These are phyloP conservation scores for Zosterops japonicus DNA, from an alignment of 2,113 vertebrate genomes.

Conservation along the genomic window DNA sequence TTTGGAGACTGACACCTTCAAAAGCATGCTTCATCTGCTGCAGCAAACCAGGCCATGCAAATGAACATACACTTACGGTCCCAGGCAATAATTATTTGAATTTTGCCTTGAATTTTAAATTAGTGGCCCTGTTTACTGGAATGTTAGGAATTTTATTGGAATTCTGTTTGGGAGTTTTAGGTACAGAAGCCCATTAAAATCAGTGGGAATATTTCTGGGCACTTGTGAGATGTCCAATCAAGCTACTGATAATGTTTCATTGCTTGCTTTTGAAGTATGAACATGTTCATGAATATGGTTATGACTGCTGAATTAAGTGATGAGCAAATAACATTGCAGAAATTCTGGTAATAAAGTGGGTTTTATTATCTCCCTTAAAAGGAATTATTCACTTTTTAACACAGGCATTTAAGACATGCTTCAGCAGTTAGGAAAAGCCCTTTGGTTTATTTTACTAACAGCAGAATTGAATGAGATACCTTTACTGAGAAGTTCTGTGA, in stretches of 20 bases:
- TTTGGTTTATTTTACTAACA: background rate
- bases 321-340: background rate
- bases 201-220: background rate
- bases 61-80: fast-evolving
- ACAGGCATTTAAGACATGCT: background rate
- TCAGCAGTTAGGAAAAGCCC: background rate
- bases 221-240: background rate
- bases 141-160: background rate
- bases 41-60: background rate
- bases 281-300: background rate
- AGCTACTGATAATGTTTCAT: background rate
- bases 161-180: background rate
- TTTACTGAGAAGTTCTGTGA: background rate
- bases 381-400: background rate
- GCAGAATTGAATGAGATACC: background rate
- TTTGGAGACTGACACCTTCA: background rate
- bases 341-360: background rate
- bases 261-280: background rate
- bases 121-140: fast-evolving
- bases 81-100: background rate
- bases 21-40: background rate
- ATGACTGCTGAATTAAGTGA: background rate
- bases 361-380: background rate
- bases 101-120: background rate
- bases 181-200: background rate